phyloP scores from a whole-genome alignment of 2,888 invertebrate species.

The Athripsodes cinereus region DNA sequence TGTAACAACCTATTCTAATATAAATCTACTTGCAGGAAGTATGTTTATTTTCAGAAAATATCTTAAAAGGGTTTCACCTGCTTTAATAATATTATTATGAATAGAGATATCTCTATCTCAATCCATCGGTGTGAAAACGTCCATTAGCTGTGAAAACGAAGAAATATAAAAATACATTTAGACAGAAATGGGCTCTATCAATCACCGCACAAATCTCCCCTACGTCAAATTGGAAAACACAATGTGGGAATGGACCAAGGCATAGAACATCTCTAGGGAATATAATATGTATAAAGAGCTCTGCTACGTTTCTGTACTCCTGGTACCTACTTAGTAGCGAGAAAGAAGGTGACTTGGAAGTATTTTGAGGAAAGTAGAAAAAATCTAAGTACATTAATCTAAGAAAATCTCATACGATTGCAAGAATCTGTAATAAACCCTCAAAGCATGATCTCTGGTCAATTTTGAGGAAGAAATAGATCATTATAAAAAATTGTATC shows the following conservation, averaged over 20 bases:
- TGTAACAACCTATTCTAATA: too few species aligned
- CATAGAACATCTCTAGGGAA: conserved; percentile 20
- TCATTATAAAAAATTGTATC: too few species aligned
- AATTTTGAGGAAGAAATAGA: too few species aligned
- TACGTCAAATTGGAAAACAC: conserved; percentile 25
- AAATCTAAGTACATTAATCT: too few species aligned
- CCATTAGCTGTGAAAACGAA: not conserved
- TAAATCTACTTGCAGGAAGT: too few species aligned
- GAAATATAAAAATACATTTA: conserved; percentile 14
- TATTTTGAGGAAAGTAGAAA: too few species aligned
- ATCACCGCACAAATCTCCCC: conserved; percentile 17
- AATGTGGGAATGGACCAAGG: conserved; percentile 27
- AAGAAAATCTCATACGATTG: too few species aligned
- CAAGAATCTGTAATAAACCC: too few species aligned
- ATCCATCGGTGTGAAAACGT: not conserved
- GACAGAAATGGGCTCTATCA: conserved; percentile 5
- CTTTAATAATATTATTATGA: not conserved
- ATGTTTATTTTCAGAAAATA: too few species aligned
- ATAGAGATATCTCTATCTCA: not conserved
- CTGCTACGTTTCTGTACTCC: conserved; percentile 10
- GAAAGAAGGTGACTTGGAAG: too few species aligned
- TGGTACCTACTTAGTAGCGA: conserved; percentile 1
- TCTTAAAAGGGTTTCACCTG: not conserved
- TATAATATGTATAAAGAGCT: too few species aligned
- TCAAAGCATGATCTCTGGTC: too few species aligned